Evolutionary conservation across 2,797 vertebrate genomes (phyloP).

Genomic region (Anniella stebbinsi): DNA sequence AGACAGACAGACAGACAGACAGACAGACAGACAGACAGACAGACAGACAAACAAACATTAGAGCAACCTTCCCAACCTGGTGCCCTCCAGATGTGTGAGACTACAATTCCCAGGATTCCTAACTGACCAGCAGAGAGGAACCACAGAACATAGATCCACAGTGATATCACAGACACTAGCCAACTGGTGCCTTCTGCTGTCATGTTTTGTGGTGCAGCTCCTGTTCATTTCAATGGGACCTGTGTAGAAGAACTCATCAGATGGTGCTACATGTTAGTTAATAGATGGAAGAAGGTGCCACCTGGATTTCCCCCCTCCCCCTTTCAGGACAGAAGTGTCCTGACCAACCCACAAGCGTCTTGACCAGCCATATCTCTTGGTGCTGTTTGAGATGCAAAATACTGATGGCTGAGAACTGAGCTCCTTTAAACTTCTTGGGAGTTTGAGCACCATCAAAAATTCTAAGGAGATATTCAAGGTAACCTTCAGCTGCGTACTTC

Average conservation of each 20-base stretch:
- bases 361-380: neutral
- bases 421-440: conserved; percentile 52
- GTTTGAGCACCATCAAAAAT: conserved; percentile 51
- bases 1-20: too few species aligned
- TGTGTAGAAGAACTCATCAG: neutral
- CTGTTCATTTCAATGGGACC: neutral
- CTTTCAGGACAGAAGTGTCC: neutral
- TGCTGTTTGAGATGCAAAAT: conserved; percentile 5
- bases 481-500: conserved; percentile 53
- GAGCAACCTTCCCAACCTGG: too few species aligned
- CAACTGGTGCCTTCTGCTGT: neutral
- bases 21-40: too few species aligned
- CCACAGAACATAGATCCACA: too few species aligned
- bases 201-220: neutral
- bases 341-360: neutral
- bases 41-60: too few species aligned
- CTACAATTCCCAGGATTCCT: too few species aligned
- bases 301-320: too few species aligned
- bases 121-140: neutral
- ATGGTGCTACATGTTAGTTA: neutral
- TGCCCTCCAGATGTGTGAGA: too few species aligned
- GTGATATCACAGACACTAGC: neutral
- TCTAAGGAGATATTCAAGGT: conserved; percentile 61
- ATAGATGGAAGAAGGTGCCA: neutral
- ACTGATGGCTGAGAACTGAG: conserved; percentile 49